phyloP scores from a whole-genome alignment of 2,797 vertebrate species.

The Alca torda region DNA sequence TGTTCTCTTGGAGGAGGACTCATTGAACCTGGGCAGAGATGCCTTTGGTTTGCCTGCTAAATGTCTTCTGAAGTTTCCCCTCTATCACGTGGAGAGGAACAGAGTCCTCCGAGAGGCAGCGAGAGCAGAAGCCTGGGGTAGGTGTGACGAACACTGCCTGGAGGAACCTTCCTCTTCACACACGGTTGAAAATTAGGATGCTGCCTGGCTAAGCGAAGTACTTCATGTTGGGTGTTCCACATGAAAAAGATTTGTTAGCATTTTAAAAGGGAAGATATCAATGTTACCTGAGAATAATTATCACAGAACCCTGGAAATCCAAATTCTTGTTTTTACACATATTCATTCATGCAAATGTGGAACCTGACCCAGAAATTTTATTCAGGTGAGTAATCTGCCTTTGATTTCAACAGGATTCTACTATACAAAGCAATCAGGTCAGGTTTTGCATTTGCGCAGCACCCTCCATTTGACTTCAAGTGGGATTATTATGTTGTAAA shows the following conservation, averaged over 20 bases:
- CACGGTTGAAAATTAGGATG: background rate
- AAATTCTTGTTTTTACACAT: background rate
- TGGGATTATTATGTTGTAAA: background rate
- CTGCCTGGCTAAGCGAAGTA: background rate
- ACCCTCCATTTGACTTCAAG: background rate
- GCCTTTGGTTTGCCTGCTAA: background rate
- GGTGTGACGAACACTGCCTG: background rate
- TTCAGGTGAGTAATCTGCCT: constrained; percentile 13
- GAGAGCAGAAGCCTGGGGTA: background rate
- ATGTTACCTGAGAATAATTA: background rate
- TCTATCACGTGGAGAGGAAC: background rate
- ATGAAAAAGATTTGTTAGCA: background rate
- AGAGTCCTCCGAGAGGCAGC: background rate
- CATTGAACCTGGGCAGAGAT: background rate
- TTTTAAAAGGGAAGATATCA: constrained; percentile 5
- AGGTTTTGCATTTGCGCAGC: background rate
- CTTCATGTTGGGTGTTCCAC: background rate
- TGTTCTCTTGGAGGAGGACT: background rate
- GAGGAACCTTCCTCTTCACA: background rate
- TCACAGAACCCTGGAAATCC: constrained; percentile 1
- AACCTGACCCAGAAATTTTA: constrained; percentile 14
- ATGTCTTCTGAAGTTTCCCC: background rate
- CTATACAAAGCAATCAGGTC: background rate
- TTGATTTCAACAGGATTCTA: background rate
- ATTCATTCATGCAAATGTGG: constrained; percentile 23